Evolutionary conservation across 2,888 invertebrate genomes (phyloP).

Genomic region (Aelia acuminata): DNA sequence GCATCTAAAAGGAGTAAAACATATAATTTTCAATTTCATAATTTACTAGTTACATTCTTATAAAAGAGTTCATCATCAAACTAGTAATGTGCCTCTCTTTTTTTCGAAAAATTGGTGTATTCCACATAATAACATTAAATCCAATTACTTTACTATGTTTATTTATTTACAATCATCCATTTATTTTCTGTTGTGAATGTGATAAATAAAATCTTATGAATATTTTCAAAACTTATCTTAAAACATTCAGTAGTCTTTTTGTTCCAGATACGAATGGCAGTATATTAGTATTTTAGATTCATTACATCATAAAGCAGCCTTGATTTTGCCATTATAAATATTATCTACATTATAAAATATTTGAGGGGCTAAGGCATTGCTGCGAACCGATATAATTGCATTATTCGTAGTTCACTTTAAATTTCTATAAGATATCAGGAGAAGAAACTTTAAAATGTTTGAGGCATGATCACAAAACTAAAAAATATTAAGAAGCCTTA

Average conservation of each 20-base stretch:
- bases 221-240: neutral
- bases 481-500: neutral
- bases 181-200: neutral
- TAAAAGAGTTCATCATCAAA: neutral
- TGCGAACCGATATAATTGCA: neutral
- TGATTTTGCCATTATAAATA: neutral
- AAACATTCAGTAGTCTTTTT: neutral
- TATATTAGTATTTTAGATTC: neutral
- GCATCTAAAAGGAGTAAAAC: neutral
- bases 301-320: neutral
- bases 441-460: neutral
- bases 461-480: neutral
- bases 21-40: neutral
- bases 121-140: neutral
- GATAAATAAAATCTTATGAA: neutral
- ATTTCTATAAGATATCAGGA: neutral
- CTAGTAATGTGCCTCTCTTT: slow-evolving; percentile 17
- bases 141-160: neutral
- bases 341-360: neutral
- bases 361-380: neutral
- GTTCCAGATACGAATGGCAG: slow-evolving; percentile 3
- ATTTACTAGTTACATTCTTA: neutral
- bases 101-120: neutral
- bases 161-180: neutral
- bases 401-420: neutral